Conservation (phyloP, 2,888 invertebrate genomes). For the Philopedon plagiatum region DNA sequence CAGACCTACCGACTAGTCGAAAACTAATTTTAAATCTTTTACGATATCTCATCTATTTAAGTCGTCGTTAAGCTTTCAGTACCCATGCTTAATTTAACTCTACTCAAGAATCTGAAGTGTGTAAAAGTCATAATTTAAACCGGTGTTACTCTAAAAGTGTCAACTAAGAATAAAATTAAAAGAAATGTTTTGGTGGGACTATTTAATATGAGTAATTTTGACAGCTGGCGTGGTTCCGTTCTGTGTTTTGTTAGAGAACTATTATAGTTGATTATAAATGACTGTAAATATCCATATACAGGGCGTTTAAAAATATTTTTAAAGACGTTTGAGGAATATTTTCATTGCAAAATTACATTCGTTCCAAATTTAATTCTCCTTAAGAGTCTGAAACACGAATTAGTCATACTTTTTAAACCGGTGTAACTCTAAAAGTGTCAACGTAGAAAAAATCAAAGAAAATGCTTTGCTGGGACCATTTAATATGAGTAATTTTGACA, state of each 20-base stretch:
- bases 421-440: constrained; percentile 43
- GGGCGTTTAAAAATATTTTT: too few species aligned
- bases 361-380: constrained; percentile 47
- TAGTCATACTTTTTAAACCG: constrained; percentile 46
- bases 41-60: constrained; percentile 43
- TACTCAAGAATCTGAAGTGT: constrained; percentile 35
- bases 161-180: constrained; percentile 46
- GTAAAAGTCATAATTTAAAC: constrained; percentile 47
- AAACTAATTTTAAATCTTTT: constrained; percentile 22
- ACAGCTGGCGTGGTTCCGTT: constrained; percentile 26
- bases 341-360: too few species aligned
- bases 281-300: too few species aligned
- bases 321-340: too few species aligned
- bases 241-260: neutral
- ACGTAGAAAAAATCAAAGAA: constrained; percentile 43
- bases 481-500: constrained; percentile 37
- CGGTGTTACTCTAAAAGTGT: constrained; percentile 41
- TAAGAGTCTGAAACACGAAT: constrained; percentile 28
- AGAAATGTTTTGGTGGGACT: constrained; percentile 34
- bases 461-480: constrained; percentile 35
- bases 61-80: constrained; percentile 45
- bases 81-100: constrained; percentile 44
- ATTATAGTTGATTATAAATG: neutral
- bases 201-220: constrained; percentile 38
- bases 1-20: constrained; percentile 15